Evolutionary conservation across 2,113 vertebrate genomes (phyloP).

Genomic region (Dicerorhinus sumatrensis): DNA sequence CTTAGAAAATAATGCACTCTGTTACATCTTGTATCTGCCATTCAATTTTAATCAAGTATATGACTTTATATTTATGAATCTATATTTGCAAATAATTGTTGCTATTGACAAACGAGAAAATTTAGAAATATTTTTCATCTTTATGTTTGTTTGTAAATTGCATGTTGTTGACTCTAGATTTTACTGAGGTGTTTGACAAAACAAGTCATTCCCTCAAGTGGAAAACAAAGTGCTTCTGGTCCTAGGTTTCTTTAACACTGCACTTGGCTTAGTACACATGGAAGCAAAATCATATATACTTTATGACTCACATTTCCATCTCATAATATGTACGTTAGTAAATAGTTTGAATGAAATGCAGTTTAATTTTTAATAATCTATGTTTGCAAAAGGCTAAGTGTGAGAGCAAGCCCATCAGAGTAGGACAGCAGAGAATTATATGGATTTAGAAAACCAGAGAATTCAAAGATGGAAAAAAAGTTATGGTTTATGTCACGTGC

Average conservation of each 20-base stretch:
- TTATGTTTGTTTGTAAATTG: neutral
- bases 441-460: neutral
- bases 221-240: neutral
- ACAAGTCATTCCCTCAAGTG: neutral
- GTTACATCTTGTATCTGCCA: neutral
- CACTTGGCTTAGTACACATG: neutral
- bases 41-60: neutral
- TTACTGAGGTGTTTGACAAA: neutral
- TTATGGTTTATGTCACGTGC: neutral
- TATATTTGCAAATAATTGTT: neutral
- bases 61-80: neutral
- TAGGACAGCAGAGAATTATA: neutral
- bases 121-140: neutral
- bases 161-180: neutral
- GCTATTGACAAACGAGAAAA: neutral
- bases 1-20: neutral
- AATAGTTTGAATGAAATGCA: conserved; percentile 4
- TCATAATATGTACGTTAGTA: neutral
- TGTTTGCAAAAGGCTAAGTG: neutral
- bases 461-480: neutral
- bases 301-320: neutral
- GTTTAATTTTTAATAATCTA: neutral
- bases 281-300: neutral
- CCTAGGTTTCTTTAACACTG: neutral
- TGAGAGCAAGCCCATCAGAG: neutral